Conservation (phyloP, 2,888 invertebrate species). For the Agrotis clavis region DNA sequence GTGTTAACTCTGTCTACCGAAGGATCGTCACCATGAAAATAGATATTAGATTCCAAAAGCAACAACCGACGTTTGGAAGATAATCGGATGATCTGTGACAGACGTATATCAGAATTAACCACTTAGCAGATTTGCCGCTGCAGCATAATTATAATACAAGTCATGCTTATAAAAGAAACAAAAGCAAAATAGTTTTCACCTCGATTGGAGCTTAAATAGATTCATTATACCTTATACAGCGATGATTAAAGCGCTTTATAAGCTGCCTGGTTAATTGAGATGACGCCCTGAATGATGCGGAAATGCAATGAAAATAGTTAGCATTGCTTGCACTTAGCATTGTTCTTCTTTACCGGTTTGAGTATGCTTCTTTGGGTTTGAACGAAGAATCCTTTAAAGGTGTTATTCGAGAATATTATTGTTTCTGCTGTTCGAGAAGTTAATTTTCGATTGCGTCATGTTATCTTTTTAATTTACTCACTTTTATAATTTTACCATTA, state of each 20-base stretch:
- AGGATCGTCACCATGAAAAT: neutral
- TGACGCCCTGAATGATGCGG: constrained; percentile 56
- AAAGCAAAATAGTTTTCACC: constrained; percentile 49
- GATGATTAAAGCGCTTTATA: constrained; percentile 53
- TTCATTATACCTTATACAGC: constrained; percentile 54
- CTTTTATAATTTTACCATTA: too few species aligned
- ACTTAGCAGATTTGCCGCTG: constrained; percentile 6
- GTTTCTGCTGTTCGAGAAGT: too few species aligned
- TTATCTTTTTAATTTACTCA: too few species aligned
- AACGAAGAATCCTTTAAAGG: constrained; percentile 1
- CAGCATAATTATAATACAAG: constrained; percentile 30
- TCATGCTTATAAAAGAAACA: constrained; percentile 38
- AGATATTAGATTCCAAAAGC: neutral
- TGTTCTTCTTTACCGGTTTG: constrained; percentile 35
- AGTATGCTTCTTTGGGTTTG: neutral
- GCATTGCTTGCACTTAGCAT: constrained; percentile 42
- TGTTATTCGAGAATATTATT: neutral
- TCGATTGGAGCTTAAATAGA: constrained; percentile 50
- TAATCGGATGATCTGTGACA: neutral
- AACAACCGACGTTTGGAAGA: too few species aligned
- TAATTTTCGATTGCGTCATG: too few species aligned
- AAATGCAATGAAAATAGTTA: constrained; percentile 52
- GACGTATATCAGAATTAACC: neutral
- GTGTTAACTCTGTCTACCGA: neutral
- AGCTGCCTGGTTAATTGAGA: constrained; percentile 53